Percentiles rank a stretch among this genome's conserved stretches.
Conservation (phyloP, 2,888 invertebrate species). For the Sminthurinus aureus region DNA sequence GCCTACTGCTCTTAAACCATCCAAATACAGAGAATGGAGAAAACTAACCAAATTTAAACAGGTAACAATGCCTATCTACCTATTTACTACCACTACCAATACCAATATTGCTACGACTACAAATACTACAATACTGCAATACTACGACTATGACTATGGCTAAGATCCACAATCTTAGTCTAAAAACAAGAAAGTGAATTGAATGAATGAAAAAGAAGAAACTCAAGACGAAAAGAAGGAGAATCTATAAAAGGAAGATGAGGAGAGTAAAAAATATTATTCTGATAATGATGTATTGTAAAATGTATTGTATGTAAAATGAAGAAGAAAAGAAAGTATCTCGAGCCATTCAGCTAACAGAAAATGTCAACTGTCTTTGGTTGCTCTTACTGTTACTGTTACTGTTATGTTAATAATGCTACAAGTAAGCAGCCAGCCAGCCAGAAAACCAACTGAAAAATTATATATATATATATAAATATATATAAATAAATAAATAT, state of each 20-base stretch:
- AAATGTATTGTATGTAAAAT: neutral
- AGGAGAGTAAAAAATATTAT: no score
- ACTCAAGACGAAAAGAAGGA: neutral
- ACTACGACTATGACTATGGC: neutral
- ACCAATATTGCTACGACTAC: neutral
- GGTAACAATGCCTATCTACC: neutral
- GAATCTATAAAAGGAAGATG: no score
- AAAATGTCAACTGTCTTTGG: neutral
- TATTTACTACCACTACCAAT: neutral
- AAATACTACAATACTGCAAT: neutral
- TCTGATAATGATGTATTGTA: no score
- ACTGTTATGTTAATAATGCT: neutral
- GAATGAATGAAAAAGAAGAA: neutral
- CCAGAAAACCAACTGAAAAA: no score
- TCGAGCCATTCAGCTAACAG: conserved; percentile 3
- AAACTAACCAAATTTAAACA: neutral
- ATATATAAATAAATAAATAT: no score
- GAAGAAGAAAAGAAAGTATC: neutral
- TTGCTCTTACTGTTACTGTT: neutral
- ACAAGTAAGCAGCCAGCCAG: no score
- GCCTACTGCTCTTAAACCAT: conserved; percentile 60
- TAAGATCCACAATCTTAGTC: no score
- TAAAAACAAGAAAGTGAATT: no score
- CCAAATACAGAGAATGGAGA: neutral
- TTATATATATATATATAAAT: no score